Evolutionary conservation across 2,113 vertebrate species (phyloP).

Genomic region (Sciurus niger): DNA sequence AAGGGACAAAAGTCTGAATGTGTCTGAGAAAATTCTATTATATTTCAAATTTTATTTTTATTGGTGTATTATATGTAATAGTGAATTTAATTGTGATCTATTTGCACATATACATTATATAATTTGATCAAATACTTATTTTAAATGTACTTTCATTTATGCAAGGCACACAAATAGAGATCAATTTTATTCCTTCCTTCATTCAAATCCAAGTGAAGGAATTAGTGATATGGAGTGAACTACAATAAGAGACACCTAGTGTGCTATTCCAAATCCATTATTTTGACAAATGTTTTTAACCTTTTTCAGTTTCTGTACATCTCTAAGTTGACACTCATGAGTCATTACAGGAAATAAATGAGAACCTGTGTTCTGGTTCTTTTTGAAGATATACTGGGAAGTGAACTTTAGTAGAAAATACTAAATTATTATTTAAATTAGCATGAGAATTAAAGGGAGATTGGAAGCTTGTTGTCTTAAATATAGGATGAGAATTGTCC

Average conservation of each 20-base stretch:
- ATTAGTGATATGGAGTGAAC: not conserved
- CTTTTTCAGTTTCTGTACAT: not conserved
- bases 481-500: not conserved
- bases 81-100: too few relatives aligned
- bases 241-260: not conserved
- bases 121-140: not conserved
- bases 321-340: not conserved
- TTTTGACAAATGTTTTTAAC: not conserved
- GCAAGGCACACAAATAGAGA: not conserved
- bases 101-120: too few relatives aligned
- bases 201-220: not conserved
- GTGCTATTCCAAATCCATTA: not conserved
- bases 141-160: not conserved
- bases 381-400: not conserved
- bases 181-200: not conserved
- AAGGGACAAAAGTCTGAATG: not conserved
- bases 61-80: not conserved
- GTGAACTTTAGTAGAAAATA: not conserved
- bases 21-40: not conserved
- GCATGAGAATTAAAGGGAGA: accelerated
- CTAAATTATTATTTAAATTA: not conserved
- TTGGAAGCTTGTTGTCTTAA: not conserved
- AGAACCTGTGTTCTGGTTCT: not conserved
- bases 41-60: not conserved
- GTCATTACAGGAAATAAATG: not conserved